phyloP scores from a whole-genome alignment of 2,113 vertebrate species.

The Alethe castanea region DNA sequence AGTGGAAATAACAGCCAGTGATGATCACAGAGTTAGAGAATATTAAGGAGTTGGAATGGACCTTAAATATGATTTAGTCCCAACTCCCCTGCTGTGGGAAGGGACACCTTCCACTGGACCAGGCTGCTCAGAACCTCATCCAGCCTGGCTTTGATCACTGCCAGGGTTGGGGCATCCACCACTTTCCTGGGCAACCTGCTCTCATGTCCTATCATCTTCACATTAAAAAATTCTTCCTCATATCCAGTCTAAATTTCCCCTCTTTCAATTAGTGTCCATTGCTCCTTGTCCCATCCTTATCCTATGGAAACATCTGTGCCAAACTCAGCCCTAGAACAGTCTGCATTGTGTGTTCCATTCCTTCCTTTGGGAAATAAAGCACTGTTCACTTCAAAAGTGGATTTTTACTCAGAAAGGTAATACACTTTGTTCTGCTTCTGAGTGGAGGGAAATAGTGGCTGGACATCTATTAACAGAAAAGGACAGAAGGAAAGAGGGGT shows the following conservation, averaged over 20 bases:
- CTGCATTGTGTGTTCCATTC: neutral
- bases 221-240: too few species aligned
- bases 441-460: neutral
- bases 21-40: neutral
- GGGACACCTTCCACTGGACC: neutral
- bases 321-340: neutral
- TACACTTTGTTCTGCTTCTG: neutral
- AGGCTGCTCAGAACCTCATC: neutral
- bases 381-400: neutral
- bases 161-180: neutral
- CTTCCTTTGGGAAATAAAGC: neutral
- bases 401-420: neutral
- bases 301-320: neutral
- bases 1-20: neutral
- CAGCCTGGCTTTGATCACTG: neutral
- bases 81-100: neutral
- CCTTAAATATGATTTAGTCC: fast-evolving
- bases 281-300: neutral
- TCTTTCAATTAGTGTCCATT: neutral
- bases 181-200: neutral
- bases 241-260: neutral
- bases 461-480: neutral
- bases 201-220: too few species aligned
- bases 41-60: neutral
- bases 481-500: neutral